Evolutionary conservation across 2,888 invertebrate species (phyloP).

Genomic region (Labia minor): DNA sequence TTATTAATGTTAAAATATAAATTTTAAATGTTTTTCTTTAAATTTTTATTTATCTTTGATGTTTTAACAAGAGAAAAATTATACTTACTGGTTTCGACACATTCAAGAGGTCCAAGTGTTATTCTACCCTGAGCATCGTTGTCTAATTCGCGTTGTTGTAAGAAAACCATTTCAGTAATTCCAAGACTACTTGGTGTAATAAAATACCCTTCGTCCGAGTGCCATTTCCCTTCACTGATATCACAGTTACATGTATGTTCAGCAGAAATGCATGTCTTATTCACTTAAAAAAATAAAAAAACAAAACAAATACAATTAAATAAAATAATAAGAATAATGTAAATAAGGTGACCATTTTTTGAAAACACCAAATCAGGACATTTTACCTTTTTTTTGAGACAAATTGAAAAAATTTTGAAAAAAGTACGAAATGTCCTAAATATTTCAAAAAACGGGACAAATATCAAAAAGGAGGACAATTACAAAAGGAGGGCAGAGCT

Average conservation of each 20-base stretch:
- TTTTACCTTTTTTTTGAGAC: too few relatives aligned
- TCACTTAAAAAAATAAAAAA: constrained; percentile 52
- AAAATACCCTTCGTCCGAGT: constrained; percentile 78
- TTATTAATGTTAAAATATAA: too few relatives aligned
- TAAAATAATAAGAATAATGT: too few relatives aligned
- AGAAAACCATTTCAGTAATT: constrained; percentile 80
- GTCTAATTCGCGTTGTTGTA: constrained; percentile 72
- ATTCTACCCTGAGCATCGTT: constrained; percentile 77
- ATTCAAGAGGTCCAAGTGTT: constrained; percentile 81
- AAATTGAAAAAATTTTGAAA: too few relatives aligned
- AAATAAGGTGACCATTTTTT: background rate
- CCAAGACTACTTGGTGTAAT: constrained; percentile 71
- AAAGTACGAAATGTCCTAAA: too few relatives aligned
- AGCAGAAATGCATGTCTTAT: constrained; percentile 38
- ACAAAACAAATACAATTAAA: constrained; percentile 9
- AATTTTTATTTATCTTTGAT: too few relatives aligned
- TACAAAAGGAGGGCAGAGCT: too few relatives aligned
- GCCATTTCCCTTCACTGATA: constrained; percentile 69
- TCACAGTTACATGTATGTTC: constrained; percentile 72
- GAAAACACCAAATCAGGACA: constrained; percentile 18
- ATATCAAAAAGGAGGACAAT: too few relatives aligned
- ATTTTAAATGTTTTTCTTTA: constrained; percentile 21
- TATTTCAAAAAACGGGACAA: background rate
- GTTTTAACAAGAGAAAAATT: too few relatives aligned
- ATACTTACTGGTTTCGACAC: constrained; percentile 82